These are phyloP conservation scores for Phania funesta DNA, from an alignment of 2,888 invertebrate species.

Conservation along the genomic window DNA sequence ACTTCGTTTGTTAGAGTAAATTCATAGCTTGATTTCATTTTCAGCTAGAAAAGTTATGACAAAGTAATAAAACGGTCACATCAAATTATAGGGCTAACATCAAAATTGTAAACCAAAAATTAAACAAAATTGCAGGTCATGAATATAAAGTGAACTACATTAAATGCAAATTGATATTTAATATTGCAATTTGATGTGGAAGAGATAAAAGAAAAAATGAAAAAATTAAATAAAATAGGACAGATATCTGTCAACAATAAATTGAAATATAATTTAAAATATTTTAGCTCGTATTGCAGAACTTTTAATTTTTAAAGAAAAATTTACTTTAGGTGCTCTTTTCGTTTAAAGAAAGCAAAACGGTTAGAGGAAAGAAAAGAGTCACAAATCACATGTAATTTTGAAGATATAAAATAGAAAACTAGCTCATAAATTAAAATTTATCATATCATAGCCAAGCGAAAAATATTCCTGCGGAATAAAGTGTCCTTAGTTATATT, in stretches of 20 bases:
- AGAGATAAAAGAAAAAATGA: slow-evolving; percentile 10
- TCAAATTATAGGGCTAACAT: background rate
- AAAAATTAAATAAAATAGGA: background rate
- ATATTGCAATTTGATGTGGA: slow-evolving; percentile 46
- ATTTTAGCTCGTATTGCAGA: slow-evolving; percentile 15
- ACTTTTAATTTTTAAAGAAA: background rate
- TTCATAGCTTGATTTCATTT: too few species aligned
- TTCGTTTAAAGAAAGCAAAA: too few species aligned
- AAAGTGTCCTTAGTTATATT: too few species aligned
- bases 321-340: too few species aligned
- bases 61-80: too few species aligned
- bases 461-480: too few species aligned
- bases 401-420: too few species aligned
- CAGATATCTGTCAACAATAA: slow-evolving; percentile 11
- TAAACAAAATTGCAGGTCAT: slow-evolving; percentile 56
- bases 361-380: too few species aligned
- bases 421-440: too few species aligned
- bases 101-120: slow-evolving; percentile 12
- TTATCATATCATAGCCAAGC: too few species aligned
- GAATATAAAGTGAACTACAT: slow-evolving; percentile 50
- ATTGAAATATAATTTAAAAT: slow-evolving; percentile 6
- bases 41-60: background rate
- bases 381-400: too few species aligned
- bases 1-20: background rate
- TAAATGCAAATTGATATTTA: slow-evolving; percentile 59